Evolutionary conservation across 2,888 invertebrate genomes (phyloP), one percentile per base, ranked within the genome.

Genomic region (Ernsta delagoae): DNA sequence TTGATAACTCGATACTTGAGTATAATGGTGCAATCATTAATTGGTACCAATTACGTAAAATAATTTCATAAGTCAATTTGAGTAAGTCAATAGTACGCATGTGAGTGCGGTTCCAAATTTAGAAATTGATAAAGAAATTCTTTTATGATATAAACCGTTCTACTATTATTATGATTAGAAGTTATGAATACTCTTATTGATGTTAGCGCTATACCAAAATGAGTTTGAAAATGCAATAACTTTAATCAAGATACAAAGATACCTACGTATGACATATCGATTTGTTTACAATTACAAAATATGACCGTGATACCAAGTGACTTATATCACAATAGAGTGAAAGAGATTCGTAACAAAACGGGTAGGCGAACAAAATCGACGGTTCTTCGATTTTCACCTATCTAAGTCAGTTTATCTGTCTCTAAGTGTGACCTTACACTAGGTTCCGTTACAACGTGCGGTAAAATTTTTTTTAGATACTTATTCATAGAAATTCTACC

Each of bases 311-410:
- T 56, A 73, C 71, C 62, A 71, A 70, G 56, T 5, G 31, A 45
- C 36, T 65, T 57, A 60, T 31, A 61, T 62, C 31, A 68, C 62
- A 68, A 68, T 63, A 57, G 62, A 67, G 53, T 54, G 48, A 24
- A 59, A 65, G 66, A 74, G 72, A 74, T 74, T 60, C 59, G 70
- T 69, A 75, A 79, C 70, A 66, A 68, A 50, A 57, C 39, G 74
- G 74, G 74, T 77, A 77, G 79, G 79, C 75, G 78, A 75, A 79
- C 80, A 84, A 86, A 62, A 86, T 83, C 80, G 83, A 82, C 84
- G 83, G 86, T 86, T 86, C 85, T 86, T 85, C 78, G 78, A 71
- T 71, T 74, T 75, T 74, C 69, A 72, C 74, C 73, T 74, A 70
- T 74, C 68, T 56, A 8, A 54, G 9, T 60, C n/a, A 60, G 11